These are phyloP conservation scores for Leucophora obtusa DNA, from an alignment of 2,888 invertebrate species.

Conservation along the genomic window DNA sequence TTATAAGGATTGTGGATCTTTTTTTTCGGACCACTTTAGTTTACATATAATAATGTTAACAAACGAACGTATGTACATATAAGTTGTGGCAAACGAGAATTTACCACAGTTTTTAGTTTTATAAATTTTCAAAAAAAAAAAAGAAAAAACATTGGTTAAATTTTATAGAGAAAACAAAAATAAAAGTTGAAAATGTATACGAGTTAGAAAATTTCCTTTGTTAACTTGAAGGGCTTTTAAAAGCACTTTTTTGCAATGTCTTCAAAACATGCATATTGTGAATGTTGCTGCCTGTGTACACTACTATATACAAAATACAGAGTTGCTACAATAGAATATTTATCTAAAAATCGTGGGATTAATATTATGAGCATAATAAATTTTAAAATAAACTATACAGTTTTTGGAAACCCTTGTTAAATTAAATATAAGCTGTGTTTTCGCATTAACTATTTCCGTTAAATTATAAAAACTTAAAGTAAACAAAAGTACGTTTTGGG, in stretches of 20 bases:
- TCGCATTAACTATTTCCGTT: no score
- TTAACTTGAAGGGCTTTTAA: slow-evolving; percentile 50
- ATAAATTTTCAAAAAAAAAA: slow-evolving; percentile 15
- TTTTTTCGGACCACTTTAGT: no score
- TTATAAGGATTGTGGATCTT: no score
- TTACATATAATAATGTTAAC: slow-evolving; percentile 35
- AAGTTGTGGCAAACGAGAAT: slow-evolving; percentile 58
- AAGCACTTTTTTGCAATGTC: slow-evolving; percentile 42
- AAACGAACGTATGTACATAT: slow-evolving; percentile 47
- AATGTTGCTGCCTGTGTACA: not conserved
- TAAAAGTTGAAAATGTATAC: slow-evolving; percentile 34
- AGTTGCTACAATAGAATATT: not conserved
- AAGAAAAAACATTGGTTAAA: not conserved
- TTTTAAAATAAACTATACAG: no score
- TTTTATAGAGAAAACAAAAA: not conserved
- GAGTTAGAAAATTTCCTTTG: slow-evolving; percentile 50
- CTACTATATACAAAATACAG: not conserved
- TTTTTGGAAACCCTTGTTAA: no score
- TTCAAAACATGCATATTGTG: slow-evolving; percentile 29
- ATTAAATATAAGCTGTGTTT: no score
- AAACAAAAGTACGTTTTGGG: no score
- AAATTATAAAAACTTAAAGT: no score
- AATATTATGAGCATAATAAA: no score
- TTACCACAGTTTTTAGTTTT: slow-evolving; percentile 47
- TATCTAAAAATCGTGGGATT: no score